Base-by-base conservation (phyloP, 2,888 invertebrate species). In the Lasioglossum lativentre region DNA sequence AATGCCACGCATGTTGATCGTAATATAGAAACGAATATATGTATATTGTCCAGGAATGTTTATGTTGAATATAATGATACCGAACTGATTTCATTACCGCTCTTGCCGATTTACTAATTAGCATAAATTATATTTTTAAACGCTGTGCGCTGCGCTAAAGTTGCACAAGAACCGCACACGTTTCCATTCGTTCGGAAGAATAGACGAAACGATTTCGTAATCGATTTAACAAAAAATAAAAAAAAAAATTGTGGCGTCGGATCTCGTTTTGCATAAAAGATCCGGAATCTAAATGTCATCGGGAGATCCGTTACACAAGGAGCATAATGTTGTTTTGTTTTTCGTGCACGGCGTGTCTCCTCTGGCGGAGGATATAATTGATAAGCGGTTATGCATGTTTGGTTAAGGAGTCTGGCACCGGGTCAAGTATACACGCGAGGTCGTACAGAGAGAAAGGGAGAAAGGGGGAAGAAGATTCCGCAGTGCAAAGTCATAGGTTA, bases 401-500 rank as follows among this genome's bases (percentile, higher is more conserved):
- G 85, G 83, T 79, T 66, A 83, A 78, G 74, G 78, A 75, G 82
- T 59, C 83, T 83, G 82, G 70, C 72, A 78, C 47, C 70, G 77
- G 86, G 81, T 88, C 86, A 82, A 82, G 85, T 84, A 88, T 85
- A 83, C 56, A 85, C 75, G 80, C 72, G 81, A 85, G 80, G 74
- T 63, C 78, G 80, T 47, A n/a, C n/a, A n/a, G 78, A 83, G 82
- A 75, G 81, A 78, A 79, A 86, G 79, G 85, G 82, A 87, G 89
- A 89, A 89, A 87, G 82, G 82, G 88, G 88, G 91, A 89, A 85
- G 88, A 90, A 88, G 86, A 83, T 88, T 85, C 89, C 88, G 81
- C 86, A 82, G 88, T 90, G 87, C 89, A 80, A 88, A 87, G 92
- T 91, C 92, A 91, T 89, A 91, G 92, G 91, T 92, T 89, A 92